A percentile compares a stretch with the other conserved stretches of the same genome.
Evolutionary conservation across 37 sponge, comb jelly and placozoan species (phyloP).

Genomic region (Crambe crambe): DNA sequence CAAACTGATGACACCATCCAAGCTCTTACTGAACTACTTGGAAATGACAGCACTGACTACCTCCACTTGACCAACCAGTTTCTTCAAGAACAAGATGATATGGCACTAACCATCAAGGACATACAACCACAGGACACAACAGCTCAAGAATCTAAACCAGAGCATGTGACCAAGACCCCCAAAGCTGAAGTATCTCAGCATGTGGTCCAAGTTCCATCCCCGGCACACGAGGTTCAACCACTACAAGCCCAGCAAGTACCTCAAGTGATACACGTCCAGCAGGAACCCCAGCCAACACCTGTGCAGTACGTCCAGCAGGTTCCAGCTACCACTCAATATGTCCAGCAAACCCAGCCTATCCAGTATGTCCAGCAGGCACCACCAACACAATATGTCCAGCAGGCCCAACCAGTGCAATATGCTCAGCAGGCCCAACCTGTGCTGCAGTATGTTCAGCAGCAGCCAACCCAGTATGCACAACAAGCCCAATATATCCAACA

Average conservation of each 20-base stretch:
- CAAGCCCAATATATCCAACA: not conserved
- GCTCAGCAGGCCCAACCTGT: slow-evolving; percentile 1
- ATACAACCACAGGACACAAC: not conserved
- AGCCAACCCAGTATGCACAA: slow-evolving; percentile 1
- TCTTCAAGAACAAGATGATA: not conserved
- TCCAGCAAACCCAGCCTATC: slow-evolving; percentile 5
- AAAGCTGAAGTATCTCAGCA: not conserved
- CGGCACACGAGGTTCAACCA: no score
- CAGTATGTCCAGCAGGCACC: not conserved
- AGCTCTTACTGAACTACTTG: slow-evolving; percentile 42
- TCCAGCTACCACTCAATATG: not conserved
- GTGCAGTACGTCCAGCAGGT: not conserved
- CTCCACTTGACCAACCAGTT: slow-evolving; percentile 17
- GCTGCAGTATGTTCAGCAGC: not conserved
- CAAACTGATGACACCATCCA: slow-evolving; percentile 38
- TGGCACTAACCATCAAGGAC: not conserved
- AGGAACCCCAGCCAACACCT: not conserved
- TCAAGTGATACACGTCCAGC: not conserved
- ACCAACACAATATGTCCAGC: not conserved
- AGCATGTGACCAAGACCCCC: no score
- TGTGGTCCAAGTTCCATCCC: not conserved
- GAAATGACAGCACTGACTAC: slow-evolving; percentile 2
- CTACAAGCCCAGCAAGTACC: not conserved
- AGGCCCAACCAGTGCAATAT: slow-evolving; percentile 10
- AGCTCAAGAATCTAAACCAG: not conserved